Evolutionary conservation across 2,113 vertebrate species (phyloP).

Genomic region (Talpa occidentalis): DNA sequence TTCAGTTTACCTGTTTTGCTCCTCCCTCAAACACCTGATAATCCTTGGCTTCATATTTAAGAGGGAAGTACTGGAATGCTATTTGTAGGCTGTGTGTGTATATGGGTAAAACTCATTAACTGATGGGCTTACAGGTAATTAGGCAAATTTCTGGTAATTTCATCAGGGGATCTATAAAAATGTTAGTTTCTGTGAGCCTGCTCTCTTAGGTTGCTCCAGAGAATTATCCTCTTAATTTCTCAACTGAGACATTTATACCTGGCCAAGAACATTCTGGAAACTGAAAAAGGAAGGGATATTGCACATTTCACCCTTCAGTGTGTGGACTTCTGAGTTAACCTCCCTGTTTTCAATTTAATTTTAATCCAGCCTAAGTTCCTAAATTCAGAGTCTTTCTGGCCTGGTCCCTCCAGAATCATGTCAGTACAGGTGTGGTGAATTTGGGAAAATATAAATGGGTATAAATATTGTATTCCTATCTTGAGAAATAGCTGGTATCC

Average conservation of each 20-base stretch:
- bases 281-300: not conserved
- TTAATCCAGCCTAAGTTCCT: not conserved
- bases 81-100: not conserved
- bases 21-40: not conserved
- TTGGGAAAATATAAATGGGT: not conserved
- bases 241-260: not conserved
- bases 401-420: not conserved
- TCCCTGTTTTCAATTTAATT: not conserved
- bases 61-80: not conserved
- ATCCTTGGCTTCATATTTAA: not conserved
- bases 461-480: not conserved
- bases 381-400: not conserved
- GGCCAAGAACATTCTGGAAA: not conserved
- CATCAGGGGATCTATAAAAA: not conserved
- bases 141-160: not conserved
- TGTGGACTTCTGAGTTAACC: not conserved
- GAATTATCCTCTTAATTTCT: not conserved
- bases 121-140: not conserved
- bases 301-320: not conserved
- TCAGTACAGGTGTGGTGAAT: not conserved
- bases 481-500: not conserved
- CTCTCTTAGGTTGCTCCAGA: not conserved
- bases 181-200: not conserved
- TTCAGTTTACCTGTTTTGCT: not conserved
- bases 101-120: not conserved